Conservation (phyloP, 2,888 invertebrate genomes). For the Octonoba sinensis region DNA sequence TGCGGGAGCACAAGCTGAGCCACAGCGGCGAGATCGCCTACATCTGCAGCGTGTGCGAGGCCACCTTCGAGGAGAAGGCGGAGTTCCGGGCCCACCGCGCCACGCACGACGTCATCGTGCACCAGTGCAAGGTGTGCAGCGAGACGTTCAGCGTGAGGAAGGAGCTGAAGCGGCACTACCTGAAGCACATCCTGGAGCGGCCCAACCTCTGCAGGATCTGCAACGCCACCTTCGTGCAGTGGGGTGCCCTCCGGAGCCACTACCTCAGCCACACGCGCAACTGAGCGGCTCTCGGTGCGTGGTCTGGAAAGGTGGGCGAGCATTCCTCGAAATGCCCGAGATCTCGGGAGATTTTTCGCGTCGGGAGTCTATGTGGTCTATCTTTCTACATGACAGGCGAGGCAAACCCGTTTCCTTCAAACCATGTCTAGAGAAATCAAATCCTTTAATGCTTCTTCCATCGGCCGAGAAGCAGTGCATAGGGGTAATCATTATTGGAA, state of each 20-base stretch:
- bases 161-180: constrained; percentile 52
- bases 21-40: constrained; percentile 51
- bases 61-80: constrained; percentile 44
- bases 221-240: constrained; percentile 54
- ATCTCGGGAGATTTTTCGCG: too few species aligned
- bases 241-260: constrained; percentile 48
- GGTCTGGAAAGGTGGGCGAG: too few species aligned
- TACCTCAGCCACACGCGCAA: constrained; percentile 43
- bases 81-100: constrained; percentile 52
- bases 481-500: too few species aligned
- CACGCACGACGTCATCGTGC: constrained; percentile 42
- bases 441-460: too few species aligned
- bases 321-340: too few species aligned
- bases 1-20: constrained; percentile 36
- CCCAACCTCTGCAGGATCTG: constrained; percentile 52
- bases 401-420: too few species aligned
- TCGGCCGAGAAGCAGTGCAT: too few species aligned
- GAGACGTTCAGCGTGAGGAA: constrained; percentile 41
- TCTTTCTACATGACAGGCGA: too few species aligned
- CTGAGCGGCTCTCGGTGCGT: too few species aligned
- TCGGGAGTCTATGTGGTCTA: too few species aligned
- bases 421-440: too few species aligned
- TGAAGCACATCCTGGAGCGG: constrained; percentile 56
- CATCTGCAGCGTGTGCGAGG: constrained; percentile 50
- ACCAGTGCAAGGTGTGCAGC: constrained; percentile 57